A percentile compares a stretch with the other conserved stretches of the same genome.
These are phyloP conservation scores for Hippocampus guttulatus DNA, from an alignment of 2,113 vertebrate genomes.

Conservation along the genomic window DNA sequence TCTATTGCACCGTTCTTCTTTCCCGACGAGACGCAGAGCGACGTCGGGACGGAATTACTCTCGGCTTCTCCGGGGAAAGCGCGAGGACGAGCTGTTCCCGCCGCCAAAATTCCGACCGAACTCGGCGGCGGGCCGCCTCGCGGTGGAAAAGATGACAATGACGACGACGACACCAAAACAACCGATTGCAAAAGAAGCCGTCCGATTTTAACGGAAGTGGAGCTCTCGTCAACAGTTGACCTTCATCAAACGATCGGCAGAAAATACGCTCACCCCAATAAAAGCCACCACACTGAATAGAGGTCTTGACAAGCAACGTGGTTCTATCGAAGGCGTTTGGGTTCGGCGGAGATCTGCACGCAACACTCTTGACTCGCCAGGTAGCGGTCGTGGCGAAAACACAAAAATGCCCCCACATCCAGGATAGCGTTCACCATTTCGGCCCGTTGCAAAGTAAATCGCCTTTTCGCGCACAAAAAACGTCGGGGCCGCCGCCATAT, in stretches of 20 bases:
- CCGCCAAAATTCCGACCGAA: not conserved
- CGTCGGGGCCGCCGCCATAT: too few relatives aligned
- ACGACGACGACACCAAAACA: not conserved
- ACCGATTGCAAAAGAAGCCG: not conserved
- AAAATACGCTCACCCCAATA: too few relatives aligned
- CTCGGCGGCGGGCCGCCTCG: constrained; percentile 17
- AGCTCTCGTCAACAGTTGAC: not conserved
- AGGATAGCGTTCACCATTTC: too few relatives aligned
- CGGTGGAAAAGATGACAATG: constrained; percentile 13
- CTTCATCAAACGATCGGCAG: not conserved
- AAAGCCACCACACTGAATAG: not conserved
- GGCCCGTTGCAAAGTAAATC: too few relatives aligned
- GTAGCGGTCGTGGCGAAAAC: too few relatives aligned
- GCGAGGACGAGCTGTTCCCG: constrained; percentile 19
- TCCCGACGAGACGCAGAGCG: constrained; percentile 40
- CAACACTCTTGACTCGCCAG: too few relatives aligned
- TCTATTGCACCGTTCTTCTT: constrained; percentile 45
- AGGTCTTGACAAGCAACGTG: not conserved
- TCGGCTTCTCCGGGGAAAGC: constrained; percentile 29
- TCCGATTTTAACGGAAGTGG: not conserved
- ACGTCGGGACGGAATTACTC: constrained; percentile 47
- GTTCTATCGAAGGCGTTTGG: too few relatives aligned
- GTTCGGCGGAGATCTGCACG: too few relatives aligned
- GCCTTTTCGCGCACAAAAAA: too few relatives aligned
- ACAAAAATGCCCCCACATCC: too few relatives aligned